Conservation (phyloP, 2,888 invertebrate genomes). For the Gisinianus flammeolus region DNA sequence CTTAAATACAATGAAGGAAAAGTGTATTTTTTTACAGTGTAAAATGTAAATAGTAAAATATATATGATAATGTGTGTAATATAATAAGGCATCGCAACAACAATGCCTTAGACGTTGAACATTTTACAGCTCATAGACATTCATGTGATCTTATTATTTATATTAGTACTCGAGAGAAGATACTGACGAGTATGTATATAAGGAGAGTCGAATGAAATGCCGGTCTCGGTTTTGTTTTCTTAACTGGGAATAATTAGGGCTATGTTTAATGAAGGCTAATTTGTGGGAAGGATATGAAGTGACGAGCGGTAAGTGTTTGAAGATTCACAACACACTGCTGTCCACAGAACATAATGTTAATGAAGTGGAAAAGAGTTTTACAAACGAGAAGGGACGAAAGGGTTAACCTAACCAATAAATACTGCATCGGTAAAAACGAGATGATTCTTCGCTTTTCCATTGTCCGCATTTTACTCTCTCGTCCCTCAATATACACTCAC, state of each 20-base stretch:
- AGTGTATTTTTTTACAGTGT: not conserved
- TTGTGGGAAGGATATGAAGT: slow-evolving; percentile 42
- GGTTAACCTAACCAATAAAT: slow-evolving; percentile 37
- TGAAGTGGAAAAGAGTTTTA: slow-evolving; percentile 40
- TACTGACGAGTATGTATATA: too few relatives aligned
- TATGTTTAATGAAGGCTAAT: slow-evolving; percentile 43
- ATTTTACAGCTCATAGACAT: not conserved
- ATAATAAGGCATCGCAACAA: not conserved
- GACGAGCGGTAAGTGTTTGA: slow-evolving; percentile 44
- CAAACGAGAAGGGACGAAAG: slow-evolving; percentile 33
- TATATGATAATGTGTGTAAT: too few relatives aligned
- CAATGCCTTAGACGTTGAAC: not conserved
- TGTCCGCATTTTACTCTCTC: slow-evolving; percentile 5
- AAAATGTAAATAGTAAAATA: too few relatives aligned
- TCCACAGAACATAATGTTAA: slow-evolving; percentile 37
- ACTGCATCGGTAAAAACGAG: slow-evolving; percentile 29
- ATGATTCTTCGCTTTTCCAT: slow-evolving; percentile 18
- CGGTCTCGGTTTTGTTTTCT: slow-evolving; percentile 26
- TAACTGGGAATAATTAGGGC: slow-evolving; percentile 41
- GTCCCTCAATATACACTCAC: not conserved
- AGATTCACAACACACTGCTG: slow-evolving; percentile 31
- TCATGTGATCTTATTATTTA: not conserved
- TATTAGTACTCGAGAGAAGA: too few relatives aligned
- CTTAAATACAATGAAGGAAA: not conserved
- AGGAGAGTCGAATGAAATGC: not conserved